A percentile compares a stretch with the other conserved stretches of the same genome.
These are phyloP conservation scores for Micrastur ruficollis DNA, from an alignment of 2,797 vertebrate species.

Conservation along the genomic window DNA sequence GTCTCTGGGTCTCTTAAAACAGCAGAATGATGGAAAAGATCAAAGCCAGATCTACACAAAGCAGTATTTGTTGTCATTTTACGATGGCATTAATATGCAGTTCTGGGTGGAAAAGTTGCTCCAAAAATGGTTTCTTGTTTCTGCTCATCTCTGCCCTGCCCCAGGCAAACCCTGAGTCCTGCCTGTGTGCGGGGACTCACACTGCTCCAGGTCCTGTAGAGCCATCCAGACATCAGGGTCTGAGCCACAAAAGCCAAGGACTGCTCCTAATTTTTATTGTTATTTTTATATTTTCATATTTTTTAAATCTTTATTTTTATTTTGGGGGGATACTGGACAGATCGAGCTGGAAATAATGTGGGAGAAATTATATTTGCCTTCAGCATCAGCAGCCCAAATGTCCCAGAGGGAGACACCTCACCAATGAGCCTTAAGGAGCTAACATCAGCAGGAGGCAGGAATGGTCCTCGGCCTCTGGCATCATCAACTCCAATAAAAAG, in stretches of 20 bases:
- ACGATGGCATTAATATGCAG: background rate
- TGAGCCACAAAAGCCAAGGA: background rate
- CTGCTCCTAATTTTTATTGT: background rate
- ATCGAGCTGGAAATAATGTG: background rate
- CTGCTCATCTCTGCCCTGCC: background rate
- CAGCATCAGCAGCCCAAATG: background rate
- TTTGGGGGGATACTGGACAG: background rate
- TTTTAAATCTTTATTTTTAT: background rate
- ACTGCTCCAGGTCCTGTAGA: background rate
- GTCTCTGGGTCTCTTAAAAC: background rate
- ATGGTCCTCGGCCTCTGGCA: background rate
- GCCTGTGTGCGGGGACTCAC: background rate
- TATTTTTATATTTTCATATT: background rate
- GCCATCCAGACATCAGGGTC: background rate
- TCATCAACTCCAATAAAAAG: background rate
- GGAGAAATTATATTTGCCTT: background rate
- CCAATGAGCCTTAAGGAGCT: background rate
- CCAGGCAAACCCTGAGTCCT: constrained; percentile 8
- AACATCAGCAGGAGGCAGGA: background rate
- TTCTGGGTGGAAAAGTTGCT: background rate
- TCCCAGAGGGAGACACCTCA: background rate
- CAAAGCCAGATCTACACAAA: background rate
- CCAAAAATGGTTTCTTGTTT: background rate
- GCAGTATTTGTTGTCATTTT: background rate
- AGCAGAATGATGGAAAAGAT: background rate